A percentile compares a stretch with the other conserved stretches of the same genome.
Evolutionary conservation across 2,888 invertebrate genomes (phyloP).

Genomic region (Salpingus planirostris): DNA sequence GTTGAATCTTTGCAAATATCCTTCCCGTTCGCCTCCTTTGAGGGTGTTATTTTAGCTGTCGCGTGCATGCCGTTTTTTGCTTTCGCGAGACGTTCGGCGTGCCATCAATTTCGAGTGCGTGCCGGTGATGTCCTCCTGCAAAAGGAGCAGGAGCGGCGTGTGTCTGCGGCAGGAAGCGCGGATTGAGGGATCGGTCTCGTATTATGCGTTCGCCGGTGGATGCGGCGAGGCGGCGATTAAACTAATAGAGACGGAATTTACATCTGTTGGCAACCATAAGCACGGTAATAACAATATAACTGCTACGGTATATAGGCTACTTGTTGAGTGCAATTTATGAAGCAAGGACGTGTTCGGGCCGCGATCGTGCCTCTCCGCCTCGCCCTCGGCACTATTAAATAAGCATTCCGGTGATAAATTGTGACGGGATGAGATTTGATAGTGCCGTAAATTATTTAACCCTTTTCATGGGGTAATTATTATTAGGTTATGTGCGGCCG

Average conservation of each 20-base stretch:
- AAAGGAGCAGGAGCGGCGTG: too few relatives aligned
- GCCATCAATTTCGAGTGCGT: too few relatives aligned
- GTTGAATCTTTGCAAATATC: too few relatives aligned
- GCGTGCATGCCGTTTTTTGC: too few relatives aligned
- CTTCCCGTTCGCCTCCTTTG: too few relatives aligned
- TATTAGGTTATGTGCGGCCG: slow-evolving; percentile 34
- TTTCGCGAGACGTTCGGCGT: too few relatives aligned
- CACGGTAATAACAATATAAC: slow-evolving; percentile 45
- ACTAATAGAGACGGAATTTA: slow-evolving; percentile 41
- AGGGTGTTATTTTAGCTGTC: too few relatives aligned
- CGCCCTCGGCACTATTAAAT: slow-evolving; percentile 41
- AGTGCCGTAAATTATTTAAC: slow-evolving; percentile 44
- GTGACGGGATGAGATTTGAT: slow-evolving; percentile 45
- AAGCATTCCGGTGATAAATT: slow-evolving; percentile 45
- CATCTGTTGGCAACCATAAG: slow-evolving; percentile 44
- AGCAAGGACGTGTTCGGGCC: slow-evolving; percentile 34
- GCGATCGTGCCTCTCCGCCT: too few relatives aligned
- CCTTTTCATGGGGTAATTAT: slow-evolving; percentile 43
- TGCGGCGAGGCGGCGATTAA: slow-evolving; percentile 33
- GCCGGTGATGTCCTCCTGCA: too few relatives aligned
- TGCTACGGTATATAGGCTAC: slow-evolving; percentile 43
- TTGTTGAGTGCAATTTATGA: slow-evolving; percentile 46
- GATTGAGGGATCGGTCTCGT: too few relatives aligned
- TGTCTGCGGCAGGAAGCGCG: too few relatives aligned
- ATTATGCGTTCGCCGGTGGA: too few relatives aligned